These are phyloP conservation scores for Dynastes hyllus DNA, from an alignment of 2,888 invertebrate genomes.

Conservation along the genomic window DNA sequence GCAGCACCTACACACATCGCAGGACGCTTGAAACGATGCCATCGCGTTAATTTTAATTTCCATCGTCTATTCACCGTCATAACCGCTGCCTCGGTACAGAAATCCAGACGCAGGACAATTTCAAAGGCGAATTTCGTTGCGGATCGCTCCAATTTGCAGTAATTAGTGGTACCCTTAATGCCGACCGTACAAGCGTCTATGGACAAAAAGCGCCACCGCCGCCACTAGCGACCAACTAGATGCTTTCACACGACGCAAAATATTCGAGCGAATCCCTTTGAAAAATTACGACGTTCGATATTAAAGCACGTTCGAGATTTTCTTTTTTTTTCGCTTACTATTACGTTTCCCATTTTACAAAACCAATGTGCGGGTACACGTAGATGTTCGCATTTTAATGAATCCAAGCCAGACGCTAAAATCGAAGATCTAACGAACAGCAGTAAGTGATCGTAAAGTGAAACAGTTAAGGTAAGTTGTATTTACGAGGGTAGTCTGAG, in stretches of 20 bases:
- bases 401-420: too few relatives aligned
- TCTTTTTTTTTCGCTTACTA: not conserved
- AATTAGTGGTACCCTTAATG: constrained; percentile 51
- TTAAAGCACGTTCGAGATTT: constrained; percentile 24
- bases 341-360: too few relatives aligned
- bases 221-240: not conserved
- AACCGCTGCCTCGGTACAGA: constrained; percentile 5
- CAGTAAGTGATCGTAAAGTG: too few relatives aligned
- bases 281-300: constrained; percentile 37
- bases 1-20: not conserved
- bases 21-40: constrained; percentile 1
- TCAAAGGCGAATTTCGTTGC: constrained; percentile 43
- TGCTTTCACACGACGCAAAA: constrained; percentile 2
- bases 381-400: too few relatives aligned
- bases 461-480: too few relatives aligned
- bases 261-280: constrained; percentile 26
- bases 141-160: constrained; percentile 49
- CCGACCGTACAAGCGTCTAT: not conserved
- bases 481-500: too few relatives aligned
- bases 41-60: constrained; percentile 37
- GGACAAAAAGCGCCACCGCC: constrained; percentile 10
- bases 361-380: too few relatives aligned
- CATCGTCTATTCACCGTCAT: constrained; percentile 2
- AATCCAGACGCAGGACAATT: constrained; percentile 10
- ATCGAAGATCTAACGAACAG: too few relatives aligned